A percentile compares a stretch with the other conserved stretches of the same genome.
Conservation (phyloP, 2,888 invertebrate genomes). For the Heliconius aoede region DNA sequence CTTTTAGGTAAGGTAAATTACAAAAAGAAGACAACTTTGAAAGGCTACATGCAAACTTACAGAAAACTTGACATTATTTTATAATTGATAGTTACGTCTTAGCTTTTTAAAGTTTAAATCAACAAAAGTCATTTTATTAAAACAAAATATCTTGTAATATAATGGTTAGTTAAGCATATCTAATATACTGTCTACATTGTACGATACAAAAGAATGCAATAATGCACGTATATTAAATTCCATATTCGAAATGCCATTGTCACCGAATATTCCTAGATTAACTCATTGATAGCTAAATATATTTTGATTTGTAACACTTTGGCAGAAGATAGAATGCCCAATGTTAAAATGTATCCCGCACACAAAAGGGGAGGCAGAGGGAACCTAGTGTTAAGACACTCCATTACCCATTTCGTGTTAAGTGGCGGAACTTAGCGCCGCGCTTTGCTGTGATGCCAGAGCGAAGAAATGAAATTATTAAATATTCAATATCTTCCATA, state of each 20-base stretch:
- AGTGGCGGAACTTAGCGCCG: no score
- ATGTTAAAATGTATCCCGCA: neutral
- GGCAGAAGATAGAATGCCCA: neutral
- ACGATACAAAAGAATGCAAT: slow-evolving; percentile 6
- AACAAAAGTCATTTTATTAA: neutral
- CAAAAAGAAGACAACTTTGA: neutral
- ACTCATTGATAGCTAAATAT: no score
- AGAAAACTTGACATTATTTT: slow-evolving; percentile 4
- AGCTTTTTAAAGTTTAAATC: neutral
- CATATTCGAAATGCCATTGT: neutral
- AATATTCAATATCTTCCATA: no score
- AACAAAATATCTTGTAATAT: neutral
- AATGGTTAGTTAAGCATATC: neutral
- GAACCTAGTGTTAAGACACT: no score
- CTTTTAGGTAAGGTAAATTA: slow-evolving; percentile 13
- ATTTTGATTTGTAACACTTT: no score
- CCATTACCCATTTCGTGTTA: no score
- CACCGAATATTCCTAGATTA: neutral
- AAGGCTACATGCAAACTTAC: neutral
- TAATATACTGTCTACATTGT: neutral
- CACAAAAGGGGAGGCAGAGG: no score
- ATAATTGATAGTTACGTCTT: neutral
- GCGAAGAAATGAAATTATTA: no score
- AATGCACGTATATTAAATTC: neutral
- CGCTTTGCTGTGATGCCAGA: no score